phyloP scores from a whole-genome alignment of 2,797 vertebrate genomes.

The Tarsius wallacei region DNA sequence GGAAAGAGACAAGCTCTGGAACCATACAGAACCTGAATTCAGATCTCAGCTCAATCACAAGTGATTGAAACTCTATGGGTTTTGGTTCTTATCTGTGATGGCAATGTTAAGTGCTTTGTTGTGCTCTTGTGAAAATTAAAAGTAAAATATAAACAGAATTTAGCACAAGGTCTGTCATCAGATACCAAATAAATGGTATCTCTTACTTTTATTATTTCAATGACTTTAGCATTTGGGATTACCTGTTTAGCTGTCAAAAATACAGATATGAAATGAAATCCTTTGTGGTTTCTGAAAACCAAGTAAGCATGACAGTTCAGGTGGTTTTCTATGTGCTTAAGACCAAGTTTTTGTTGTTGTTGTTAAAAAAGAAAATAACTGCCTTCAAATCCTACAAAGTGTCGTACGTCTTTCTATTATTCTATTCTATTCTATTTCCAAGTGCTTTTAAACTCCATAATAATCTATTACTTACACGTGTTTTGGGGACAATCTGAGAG shows the following conservation, averaged over 20 bases:
- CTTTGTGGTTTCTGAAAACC: slow-evolving; percentile 19
- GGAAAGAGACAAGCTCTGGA: slow-evolving; percentile 15
- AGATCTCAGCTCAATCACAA: slow-evolving; percentile 28
- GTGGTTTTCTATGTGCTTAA: background rate
- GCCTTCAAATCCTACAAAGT: background rate
- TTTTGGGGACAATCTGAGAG: background rate
- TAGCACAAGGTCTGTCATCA: background rate
- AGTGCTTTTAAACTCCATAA: background rate
- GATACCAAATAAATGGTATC: background rate
- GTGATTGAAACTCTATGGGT: background rate
- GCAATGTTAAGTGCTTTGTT: background rate
- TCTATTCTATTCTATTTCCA: too few species aligned
- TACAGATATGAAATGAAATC: background rate
- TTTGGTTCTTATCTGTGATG: slow-evolving; percentile 14
- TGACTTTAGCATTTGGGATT: background rate
- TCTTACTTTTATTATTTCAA: background rate
- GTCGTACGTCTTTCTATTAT: background rate
- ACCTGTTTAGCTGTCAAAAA: background rate
- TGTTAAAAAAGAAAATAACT: slow-evolving; percentile 47
- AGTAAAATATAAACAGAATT: slow-evolving; percentile 7
- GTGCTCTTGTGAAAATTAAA: background rate
- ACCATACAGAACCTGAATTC: background rate
- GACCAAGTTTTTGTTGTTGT: background rate
- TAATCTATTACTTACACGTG: background rate
- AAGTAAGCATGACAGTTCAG: slow-evolving; percentile 11